phyloP scores from a whole-genome alignment of 2,113 vertebrate species.

The Leptodactylus fuscus region DNA sequence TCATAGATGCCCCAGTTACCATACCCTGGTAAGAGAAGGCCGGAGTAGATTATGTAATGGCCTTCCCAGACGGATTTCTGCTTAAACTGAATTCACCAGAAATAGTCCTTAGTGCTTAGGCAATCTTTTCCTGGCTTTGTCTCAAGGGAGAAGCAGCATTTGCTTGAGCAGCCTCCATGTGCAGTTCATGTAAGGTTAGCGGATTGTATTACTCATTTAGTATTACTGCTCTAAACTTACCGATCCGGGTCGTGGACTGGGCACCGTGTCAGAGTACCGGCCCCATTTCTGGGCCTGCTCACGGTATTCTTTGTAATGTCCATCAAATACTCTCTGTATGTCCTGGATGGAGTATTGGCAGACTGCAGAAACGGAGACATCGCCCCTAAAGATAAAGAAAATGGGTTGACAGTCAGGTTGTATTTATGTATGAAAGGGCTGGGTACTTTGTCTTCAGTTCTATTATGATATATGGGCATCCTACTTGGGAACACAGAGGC shows the following conservation, averaged over 20 bases:
- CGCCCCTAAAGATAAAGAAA: slow-evolving; percentile 77
- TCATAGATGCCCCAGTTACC: background rate
- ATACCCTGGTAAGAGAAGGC: background rate
- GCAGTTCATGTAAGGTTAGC: slow-evolving; percentile 30
- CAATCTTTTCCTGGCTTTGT: slow-evolving; percentile 29
- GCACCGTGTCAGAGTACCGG: slow-evolving; percentile 80
- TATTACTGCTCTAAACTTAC: slow-evolving; percentile 75
- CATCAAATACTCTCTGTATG: slow-evolving; percentile 89
- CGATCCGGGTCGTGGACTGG: slow-evolving; percentile 85
- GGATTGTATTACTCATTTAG: background rate
- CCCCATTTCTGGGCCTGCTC: slow-evolving; percentile 90
- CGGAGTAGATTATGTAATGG: background rate
- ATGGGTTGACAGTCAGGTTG: background rate
- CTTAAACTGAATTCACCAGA: slow-evolving; percentile 14
- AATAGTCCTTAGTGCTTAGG: background rate
- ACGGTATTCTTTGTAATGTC: slow-evolving; percentile 90
- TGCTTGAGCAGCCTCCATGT: background rate
- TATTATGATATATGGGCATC: too few relatives aligned
- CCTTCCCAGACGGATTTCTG: background rate
- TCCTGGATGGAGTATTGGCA: slow-evolving; percentile 89
- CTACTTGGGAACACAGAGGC: too few relatives aligned
- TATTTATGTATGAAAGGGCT: background rate
- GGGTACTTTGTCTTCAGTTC: background rate
- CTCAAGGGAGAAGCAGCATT: background rate
- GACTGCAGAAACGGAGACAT: slow-evolving; percentile 88